A percentile compares a stretch with the other conserved stretches of the same genome.
phyloP scores from a whole-genome alignment of 2,797 vertebrate species.

The Dendrocincla tyrannina region DNA sequence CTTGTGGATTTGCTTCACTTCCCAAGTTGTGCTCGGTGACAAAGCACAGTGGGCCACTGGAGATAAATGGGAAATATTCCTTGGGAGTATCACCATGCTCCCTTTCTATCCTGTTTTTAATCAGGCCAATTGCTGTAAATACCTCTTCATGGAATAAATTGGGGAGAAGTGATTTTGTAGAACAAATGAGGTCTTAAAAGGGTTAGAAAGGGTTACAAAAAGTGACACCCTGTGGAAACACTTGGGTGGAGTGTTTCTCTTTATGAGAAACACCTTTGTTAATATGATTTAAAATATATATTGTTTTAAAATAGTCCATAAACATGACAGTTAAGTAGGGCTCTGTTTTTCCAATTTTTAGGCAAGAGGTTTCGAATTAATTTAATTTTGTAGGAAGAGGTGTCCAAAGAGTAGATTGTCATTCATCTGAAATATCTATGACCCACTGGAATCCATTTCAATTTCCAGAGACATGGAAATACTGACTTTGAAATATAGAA shows the following conservation, averaged over 20 bases:
- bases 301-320: neutral
- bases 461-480: neutral
- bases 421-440: neutral
- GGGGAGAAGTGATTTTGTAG: neutral
- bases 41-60: neutral
- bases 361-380: neutral
- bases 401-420: neutral
- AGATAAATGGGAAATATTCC: neutral
- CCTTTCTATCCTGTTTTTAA: neutral
- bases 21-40: neutral
- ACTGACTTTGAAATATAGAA: neutral
- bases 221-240: accelerated
- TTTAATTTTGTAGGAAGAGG: neutral
- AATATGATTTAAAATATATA: neutral
- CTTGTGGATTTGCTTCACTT: neutral
- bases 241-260: neutral
- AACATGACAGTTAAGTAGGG: neutral
- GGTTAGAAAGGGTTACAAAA: neutral
- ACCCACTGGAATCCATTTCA: neutral
- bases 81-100: neutral
- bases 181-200: neutral
- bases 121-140: neutral
- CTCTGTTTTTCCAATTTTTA: neutral
- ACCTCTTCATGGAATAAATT: neutral
- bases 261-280: neutral